Percentiles rank a stretch among this genome's conserved stretches.
Evolutionary conservation across 1,140 invertebrate species (phyloP).

Genomic region (Diprion similis): DNA sequence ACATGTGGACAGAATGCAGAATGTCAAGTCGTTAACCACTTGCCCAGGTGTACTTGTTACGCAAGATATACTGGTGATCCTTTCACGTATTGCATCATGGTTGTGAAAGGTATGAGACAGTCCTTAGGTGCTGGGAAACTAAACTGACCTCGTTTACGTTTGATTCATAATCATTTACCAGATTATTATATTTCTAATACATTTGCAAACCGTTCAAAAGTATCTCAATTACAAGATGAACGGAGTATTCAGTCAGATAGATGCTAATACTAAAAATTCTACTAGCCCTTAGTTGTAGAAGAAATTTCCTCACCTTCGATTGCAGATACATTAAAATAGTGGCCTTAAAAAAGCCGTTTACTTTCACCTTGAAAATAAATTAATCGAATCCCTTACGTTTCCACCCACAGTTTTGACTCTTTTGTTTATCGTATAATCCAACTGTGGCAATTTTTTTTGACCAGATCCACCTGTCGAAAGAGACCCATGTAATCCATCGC

Average conservation of each 20-base stretch:
- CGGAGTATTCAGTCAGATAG: too few relatives aligned
- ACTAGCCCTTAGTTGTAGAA: too few relatives aligned
- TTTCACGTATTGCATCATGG: slow-evolving; percentile 67
- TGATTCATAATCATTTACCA: slow-evolving; percentile 1
- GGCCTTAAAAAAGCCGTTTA: too few relatives aligned
- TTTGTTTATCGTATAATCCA: slow-evolving; percentile 35
- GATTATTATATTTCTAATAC: slow-evolving; percentile 34
- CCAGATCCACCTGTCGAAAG: slow-evolving; percentile 46
- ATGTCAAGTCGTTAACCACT: slow-evolving; percentile 77
- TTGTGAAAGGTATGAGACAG: slow-evolving; percentile 52
- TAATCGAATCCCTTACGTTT: slow-evolving; percentile 9
- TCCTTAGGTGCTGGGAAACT: background rate
- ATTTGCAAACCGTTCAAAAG: too few relatives aligned
- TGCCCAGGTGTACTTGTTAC: slow-evolving; percentile 76
- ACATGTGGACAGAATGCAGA: slow-evolving; percentile 78
- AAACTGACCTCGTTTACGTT: background rate
- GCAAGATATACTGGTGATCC: slow-evolving; percentile 78
- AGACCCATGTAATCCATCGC: slow-evolving; percentile 62
- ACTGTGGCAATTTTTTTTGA: slow-evolving; percentile 31
- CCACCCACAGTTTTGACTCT: slow-evolving; percentile 15
- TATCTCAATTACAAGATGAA: too few relatives aligned
- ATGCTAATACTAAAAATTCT: too few relatives aligned
- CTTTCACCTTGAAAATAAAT: slow-evolving; percentile 12
- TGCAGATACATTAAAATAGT: too few relatives aligned
- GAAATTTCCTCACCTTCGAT: too few relatives aligned